Conservation (phyloP, 2,888 invertebrate species). For the Lasioglossum villosulum region DNA sequence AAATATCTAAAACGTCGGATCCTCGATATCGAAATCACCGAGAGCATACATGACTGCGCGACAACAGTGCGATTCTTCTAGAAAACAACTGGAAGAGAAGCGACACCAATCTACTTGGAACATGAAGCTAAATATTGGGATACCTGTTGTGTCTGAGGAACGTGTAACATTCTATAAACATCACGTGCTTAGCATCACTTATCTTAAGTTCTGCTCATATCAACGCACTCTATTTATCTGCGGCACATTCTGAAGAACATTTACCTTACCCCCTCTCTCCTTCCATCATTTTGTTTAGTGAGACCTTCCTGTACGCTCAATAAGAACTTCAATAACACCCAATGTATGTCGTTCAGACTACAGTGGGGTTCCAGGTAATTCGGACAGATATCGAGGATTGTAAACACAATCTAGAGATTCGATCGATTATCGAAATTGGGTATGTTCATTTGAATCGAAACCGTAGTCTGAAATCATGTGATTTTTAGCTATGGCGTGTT, state of each 20-base stretch:
- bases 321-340: neutral
- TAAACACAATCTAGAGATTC: neutral
- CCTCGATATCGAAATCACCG: neutral
- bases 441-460: too few relatives aligned
- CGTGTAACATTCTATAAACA: neutral
- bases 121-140: neutral
- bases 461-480: too few relatives aligned
- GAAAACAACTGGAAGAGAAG: neutral
- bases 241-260: neutral
- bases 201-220: neutral
- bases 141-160: neutral
- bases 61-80: neutral
- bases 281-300: neutral
- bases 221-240: neutral
- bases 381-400: neutral
- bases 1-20: neutral
- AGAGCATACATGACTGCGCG: neutral
- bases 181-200: neutral
- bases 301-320: neutral
- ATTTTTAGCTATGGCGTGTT: too few relatives aligned
- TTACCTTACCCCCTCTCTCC: neutral
- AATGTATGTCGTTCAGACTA: neutral
- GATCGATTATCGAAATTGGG: too few relatives aligned
- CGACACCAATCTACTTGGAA: neutral
- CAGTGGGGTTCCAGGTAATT: neutral